Evolutionary conservation across 2,797 vertebrate species (phyloP), one percentile per base, ranked within the genome.

Genomic region (Alca torda): DNA sequence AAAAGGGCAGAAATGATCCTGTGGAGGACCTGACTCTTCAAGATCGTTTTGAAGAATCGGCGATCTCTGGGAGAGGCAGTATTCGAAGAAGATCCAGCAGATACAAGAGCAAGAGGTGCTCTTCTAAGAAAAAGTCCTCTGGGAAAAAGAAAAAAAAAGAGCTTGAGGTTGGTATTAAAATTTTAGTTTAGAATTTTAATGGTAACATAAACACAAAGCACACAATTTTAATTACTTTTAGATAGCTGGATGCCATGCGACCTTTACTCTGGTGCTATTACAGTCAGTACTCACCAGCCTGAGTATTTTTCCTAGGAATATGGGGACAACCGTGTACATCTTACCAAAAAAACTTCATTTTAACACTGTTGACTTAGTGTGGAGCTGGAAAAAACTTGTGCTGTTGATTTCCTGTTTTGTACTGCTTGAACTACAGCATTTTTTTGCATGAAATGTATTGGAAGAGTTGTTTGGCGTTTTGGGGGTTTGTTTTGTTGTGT

Each of bases 101-200:
- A 59, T 39, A 23, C 11, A 95, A 84, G 25, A 93, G 68, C 35
- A 95, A 68, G 65, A 95, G 17, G 6, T 20, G 4, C 17, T 89
- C 84, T 50, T 94, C 84, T 65, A 96, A 93, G 91, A 94, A 91
- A 30, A 69, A 57, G 16, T 86, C 13, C 10, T 45, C 74, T 65
- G 54, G 64, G 45, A 97, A 95, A 90, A 95, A 56, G 31, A 41
- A 89, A 33, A 59, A 69, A 31, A 93, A 60, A 51, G 91, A 95
- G 19, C 33, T 84, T 50, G 63, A 93, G 97, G 96, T 97, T 82
- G 17, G 95, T 96, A 56, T 74, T 90, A 85, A 51, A 80, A 81
- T 12, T 89, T 70, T 14, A 10, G 19, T 37, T 70, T 41, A 50
- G 7, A 68, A 56, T 68, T 82, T 56, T 64, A 84, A 8, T 19